Evolutionary conservation across 2,113 vertebrate species (phyloP), one percentile per base, ranked within the genome.

Genomic region (Otolemur garnettii): DNA sequence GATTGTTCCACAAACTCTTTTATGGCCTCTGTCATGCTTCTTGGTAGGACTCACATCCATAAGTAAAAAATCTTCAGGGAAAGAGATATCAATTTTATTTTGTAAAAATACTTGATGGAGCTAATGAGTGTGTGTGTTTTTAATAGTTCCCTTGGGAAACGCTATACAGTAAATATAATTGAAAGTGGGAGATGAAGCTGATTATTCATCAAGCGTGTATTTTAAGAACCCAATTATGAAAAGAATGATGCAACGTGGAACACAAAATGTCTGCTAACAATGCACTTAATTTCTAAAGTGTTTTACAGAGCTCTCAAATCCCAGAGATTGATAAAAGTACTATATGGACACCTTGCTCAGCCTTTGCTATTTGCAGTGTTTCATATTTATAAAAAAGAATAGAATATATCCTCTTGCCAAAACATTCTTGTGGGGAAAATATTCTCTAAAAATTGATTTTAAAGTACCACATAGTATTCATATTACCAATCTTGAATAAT

Each of bases 151-250:
- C 81, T 60, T 90, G 95, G 96, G 96, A 96, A 94, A 96, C 72
- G 81, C 72, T 88, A 64, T 95, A 97, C 94, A 87, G 85, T 96
- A 97, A 97, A 97, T 96, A 97, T 95, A 98, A 97, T 94, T 97
- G 87, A 95, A 96, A 96, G 74, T 88, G 82, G 95, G 90, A 96
- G 92, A 94, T 87, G 92, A 45, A 92, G 35, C 90, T 97, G 90
- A 96, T 97, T 97, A 95, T 75, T 94, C 97, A 95, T 96, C 90
- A 92, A 96, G 94, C 82, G 87, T 79, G 53, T 96, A 96, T 97
- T 97, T 98, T 79, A 96, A 96, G 96, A 96, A 96, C 68, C 95
- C 91, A 98, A 91, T 97, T 97, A 97, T 80, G 84, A 94, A 96
- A 93, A 88, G 91, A 97, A 96, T 64, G 82, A 75, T 82, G 72